phyloP scores from a whole-genome alignment of 2,113 vertebrate species.

The Apodemus sylvaticus region DNA sequence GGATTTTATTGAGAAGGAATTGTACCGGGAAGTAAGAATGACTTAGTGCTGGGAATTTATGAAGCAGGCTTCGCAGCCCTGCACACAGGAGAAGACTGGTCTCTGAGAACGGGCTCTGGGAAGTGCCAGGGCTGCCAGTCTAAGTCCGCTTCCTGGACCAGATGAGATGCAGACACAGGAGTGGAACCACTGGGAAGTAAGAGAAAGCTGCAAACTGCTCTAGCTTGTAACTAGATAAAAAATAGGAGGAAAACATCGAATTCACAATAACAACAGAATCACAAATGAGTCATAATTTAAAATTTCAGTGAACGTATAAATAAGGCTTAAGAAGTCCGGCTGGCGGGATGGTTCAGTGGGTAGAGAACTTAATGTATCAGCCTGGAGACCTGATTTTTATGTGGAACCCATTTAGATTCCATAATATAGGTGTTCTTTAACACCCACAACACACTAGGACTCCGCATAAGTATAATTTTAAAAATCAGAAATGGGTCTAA shows the following conservation, averaged over 20 bases:
- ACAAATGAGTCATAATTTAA: background rate
- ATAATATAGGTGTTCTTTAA: background rate
- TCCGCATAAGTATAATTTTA: background rate
- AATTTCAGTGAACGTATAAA: background rate
- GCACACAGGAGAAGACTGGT: background rate
- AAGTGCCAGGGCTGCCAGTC: background rate
- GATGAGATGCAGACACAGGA: background rate
- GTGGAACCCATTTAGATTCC: background rate
- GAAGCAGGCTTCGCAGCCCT: background rate
- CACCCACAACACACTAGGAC: background rate
- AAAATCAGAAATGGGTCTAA: background rate
- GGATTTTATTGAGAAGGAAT: background rate
- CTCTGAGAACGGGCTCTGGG: background rate
- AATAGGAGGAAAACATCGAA: background rate
- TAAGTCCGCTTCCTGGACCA: background rate
- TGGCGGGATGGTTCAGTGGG: background rate
- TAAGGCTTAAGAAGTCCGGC: background rate
- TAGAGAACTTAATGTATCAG: background rate
- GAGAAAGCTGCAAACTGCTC: background rate
- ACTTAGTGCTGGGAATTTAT: background rate
- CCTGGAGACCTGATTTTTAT: background rate
- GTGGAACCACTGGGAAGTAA: background rate
- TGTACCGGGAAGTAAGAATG: background rate
- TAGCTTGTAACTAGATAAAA: background rate
- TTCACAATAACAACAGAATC: slow-evolving; percentile 1